These are phyloP conservation scores for Arctocebus calabarensis DNA, from an alignment of 2,797 vertebrate species.

Conservation along the genomic window DNA sequence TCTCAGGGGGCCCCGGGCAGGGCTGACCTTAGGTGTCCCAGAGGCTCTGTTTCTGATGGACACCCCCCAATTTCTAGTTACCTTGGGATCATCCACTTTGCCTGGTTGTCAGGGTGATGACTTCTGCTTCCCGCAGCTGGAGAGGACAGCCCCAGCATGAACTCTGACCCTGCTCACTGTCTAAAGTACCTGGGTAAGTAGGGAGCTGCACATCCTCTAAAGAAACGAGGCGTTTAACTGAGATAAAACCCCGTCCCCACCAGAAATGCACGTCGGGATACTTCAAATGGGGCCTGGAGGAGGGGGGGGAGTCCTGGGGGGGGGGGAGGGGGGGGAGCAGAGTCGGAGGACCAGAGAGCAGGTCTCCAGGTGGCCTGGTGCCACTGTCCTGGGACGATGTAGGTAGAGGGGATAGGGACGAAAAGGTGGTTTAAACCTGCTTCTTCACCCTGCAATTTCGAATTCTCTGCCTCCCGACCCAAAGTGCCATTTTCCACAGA, in stretches of 20 bases:
- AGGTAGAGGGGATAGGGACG: not conserved
- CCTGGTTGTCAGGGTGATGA: not conserved
- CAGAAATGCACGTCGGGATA: not conserved
- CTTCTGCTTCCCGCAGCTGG: too few relatives aligned
- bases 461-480: not conserved
- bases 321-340: accelerated
- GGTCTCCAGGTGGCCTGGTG: accelerated
- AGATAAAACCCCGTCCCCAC: not conserved
- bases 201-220: accelerated
- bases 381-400: accelerated
- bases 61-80: not conserved
- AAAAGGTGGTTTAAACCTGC: not conserved
- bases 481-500: not conserved
- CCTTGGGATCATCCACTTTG: not conserved
- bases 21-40: not conserved
- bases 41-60: not conserved
- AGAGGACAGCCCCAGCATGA: not conserved
- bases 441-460: not conserved
- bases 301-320: accelerated
- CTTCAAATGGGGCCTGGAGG: not conserved
- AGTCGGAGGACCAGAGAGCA: not conserved
- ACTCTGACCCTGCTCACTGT: too few relatives aligned
- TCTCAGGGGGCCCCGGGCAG: not conserved
- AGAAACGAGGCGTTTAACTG: not conserved
- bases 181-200: not conserved